These are phyloP conservation scores for Hippolais icterina DNA, from an alignment of 2,113 vertebrate genomes.

Conservation along the genomic window DNA sequence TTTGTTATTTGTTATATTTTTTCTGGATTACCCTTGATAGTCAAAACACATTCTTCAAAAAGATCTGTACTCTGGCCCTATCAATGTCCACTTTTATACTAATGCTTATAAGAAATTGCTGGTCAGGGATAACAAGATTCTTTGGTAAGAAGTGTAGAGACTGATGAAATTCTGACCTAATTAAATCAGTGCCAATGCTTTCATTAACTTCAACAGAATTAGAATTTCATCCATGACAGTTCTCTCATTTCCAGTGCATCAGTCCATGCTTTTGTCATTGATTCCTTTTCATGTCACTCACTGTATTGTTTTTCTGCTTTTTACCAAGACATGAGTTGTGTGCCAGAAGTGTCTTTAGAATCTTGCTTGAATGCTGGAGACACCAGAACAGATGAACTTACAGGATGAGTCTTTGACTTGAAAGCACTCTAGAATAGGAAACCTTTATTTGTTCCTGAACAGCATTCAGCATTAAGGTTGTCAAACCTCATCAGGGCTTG, in stretches of 20 bases:
- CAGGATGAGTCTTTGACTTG: background rate
- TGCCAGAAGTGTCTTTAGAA: background rate
- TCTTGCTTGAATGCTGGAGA: background rate
- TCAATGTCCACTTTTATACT: background rate
- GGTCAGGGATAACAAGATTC: background rate
- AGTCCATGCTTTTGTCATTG: background rate
- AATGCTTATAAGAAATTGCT: background rate
- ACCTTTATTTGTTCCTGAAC: background rate
- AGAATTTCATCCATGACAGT: slow-evolving; percentile 6
- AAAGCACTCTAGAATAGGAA: background rate
- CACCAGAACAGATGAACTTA: fast-evolving
- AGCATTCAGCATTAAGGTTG: background rate
- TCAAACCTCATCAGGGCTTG: background rate
- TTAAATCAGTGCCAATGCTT: background rate
- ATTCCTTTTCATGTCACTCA: background rate
- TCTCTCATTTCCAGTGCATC: background rate
- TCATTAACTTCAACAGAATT: background rate
- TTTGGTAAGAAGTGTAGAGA: background rate
- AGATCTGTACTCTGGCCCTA: background rate
- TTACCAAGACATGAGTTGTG: background rate
- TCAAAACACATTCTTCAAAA: background rate
- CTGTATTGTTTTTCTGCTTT: background rate
- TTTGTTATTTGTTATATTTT: background rate
- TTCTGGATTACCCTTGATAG: background rate
- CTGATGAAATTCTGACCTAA: background rate